Conservation (phyloP, 2,113 vertebrate species). For the Xenopus laevis region DNA sequence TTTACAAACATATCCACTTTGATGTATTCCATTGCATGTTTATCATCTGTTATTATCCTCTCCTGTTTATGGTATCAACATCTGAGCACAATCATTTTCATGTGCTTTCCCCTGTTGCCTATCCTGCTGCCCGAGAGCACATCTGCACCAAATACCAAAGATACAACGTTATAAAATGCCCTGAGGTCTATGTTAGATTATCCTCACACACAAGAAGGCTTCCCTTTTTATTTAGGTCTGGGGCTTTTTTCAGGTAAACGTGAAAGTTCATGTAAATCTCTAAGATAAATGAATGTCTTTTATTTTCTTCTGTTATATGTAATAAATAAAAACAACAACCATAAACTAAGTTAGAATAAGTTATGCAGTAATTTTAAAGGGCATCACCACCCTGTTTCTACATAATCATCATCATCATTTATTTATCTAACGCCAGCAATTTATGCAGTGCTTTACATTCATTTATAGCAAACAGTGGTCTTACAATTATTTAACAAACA, state of each 20-base stretch:
- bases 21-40: slow-evolving; percentile 33
- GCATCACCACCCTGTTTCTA: too few species aligned
- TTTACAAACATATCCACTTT: slow-evolving; percentile 41
- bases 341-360: too few species aligned
- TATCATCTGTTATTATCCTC: slow-evolving; percentile 23
- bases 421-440: too few species aligned
- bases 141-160: slow-evolving; percentile 33
- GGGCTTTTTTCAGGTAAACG: neutral
- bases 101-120: slow-evolving; percentile 11
- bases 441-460: too few species aligned
- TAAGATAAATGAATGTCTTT: too few species aligned
- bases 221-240: slow-evolving; percentile 20
- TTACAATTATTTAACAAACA: too few species aligned
- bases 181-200: slow-evolving; percentile 12
- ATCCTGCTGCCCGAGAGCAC: slow-evolving; percentile 23
- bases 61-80: slow-evolving; percentile 35
- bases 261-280: slow-evolving; percentile 24
- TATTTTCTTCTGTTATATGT: too few species aligned
- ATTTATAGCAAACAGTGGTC: too few species aligned
- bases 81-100: slow-evolving; percentile 37
- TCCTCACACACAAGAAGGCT: slow-evolving; percentile 24
- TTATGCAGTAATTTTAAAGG: too few species aligned
- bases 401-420: too few species aligned
- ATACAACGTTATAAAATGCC: slow-evolving; percentile 30
- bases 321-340: too few species aligned